These are phyloP conservation scores for Diglossa cyanea DNA, from an alignment of 2,797 vertebrate genomes.

Conservation along the genomic window DNA sequence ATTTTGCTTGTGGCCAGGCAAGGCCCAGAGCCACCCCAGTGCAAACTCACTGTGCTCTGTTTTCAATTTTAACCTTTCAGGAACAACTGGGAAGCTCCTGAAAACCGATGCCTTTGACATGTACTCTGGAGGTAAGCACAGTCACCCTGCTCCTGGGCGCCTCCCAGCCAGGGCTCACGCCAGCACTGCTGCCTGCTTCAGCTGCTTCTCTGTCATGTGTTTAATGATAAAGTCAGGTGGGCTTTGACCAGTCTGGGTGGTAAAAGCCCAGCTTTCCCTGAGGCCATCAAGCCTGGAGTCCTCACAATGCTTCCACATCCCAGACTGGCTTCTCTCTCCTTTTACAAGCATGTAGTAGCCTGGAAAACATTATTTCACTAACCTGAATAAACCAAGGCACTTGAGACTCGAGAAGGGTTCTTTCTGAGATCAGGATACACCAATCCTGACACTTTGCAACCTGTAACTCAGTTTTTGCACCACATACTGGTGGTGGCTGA, in stretches of 20 bases:
- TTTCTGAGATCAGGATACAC: background rate
- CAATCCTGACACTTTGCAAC: background rate
- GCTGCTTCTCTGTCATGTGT: background rate
- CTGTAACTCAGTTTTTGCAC: background rate
- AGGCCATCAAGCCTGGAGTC: background rate
- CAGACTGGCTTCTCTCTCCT: rapidly evolving
- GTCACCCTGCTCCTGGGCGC: background rate
- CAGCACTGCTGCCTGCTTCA: background rate
- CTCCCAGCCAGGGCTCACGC: background rate
- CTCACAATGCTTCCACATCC: background rate
- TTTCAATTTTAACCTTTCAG: conserved; percentile 48
- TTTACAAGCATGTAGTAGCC: rapidly evolving
- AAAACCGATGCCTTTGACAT: conserved; percentile 72
- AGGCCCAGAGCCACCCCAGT: background rate
- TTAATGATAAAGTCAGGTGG: background rate
- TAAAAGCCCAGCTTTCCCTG: background rate
- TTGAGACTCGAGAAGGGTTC: background rate
- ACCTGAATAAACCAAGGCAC: background rate
- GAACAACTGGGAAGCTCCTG: conserved; percentile 71
- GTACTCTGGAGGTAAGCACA: conserved; percentile 78
- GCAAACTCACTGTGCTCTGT: background rate
- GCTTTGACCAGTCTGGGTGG: background rate
- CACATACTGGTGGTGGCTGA: background rate
- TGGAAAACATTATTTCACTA: background rate
- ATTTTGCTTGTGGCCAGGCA: background rate